Conservation (phyloP, 2,113 vertebrate genomes). For the Pao palembangensis region DNA sequence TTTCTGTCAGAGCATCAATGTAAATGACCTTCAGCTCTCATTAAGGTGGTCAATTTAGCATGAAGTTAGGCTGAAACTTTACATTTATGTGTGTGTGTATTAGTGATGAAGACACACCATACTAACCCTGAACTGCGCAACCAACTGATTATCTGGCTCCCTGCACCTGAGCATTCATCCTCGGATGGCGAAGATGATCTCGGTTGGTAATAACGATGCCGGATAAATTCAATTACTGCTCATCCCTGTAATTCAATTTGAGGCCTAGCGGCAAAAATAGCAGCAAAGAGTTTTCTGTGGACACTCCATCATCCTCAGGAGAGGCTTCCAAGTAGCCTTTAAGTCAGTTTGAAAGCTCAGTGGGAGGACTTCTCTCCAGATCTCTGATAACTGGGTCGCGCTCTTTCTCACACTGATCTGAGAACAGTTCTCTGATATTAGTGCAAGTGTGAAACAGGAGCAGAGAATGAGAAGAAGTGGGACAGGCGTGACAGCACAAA, state of each 20-base stretch:
- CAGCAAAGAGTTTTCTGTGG: too few species aligned
- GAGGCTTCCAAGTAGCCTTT: too few species aligned
- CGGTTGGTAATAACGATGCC: not conserved
- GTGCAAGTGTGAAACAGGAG: not conserved
- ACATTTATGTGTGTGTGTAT: not conserved
- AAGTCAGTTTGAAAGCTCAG: not conserved
- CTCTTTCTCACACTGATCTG: not conserved
- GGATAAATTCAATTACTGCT: conserved; percentile 30
- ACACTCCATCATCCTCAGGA: too few species aligned
- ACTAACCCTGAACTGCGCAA: not conserved
- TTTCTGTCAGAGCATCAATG: too few species aligned
- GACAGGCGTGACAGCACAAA: not conserved
- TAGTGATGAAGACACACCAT: not conserved
- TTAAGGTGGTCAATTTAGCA: too few species aligned
- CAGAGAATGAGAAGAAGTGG: not conserved
- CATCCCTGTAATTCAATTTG: conserved; percentile 36
- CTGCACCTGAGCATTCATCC: conserved; percentile 2
- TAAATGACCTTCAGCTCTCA: too few species aligned
- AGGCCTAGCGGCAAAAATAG: conserved; percentile 12
- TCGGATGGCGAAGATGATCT: conserved; percentile 4
- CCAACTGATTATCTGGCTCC: conserved; percentile 17
- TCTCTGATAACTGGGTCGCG: not conserved
- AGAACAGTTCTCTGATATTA: not conserved
- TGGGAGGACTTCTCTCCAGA: conserved; percentile 1
- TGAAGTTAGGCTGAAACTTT: not conserved